Evolutionary conservation across 2,113 vertebrate species (phyloP), one percentile per base, ranked within the genome.

Genomic region (Limanda limanda): DNA sequence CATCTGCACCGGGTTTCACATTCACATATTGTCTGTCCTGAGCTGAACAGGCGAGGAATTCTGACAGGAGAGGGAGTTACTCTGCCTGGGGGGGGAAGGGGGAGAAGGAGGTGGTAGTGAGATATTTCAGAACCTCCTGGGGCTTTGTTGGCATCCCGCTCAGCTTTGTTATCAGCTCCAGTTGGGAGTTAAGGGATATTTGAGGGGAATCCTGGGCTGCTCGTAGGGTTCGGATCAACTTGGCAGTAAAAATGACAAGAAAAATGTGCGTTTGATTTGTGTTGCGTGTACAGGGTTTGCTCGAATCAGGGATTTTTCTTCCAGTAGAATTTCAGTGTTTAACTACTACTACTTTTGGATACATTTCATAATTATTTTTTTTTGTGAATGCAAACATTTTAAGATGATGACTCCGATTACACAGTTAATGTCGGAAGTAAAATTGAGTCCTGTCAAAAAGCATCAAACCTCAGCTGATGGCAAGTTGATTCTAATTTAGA

Each of bases 11-110:
- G 63, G 75, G 81, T 87, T 72, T 86, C 81, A 86, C 81, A 83
- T 89, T 88, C 81, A 70, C 75, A 89, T 79, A 93, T 89, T 86
- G 86, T 92, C 84, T 92, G 86, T 68, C 70, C 79, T 62, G 71
- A 90, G 88, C 88, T 86, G 89, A 90, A 84, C 75, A 87, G 78
- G 84, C 70, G 73, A 88, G 84, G 81, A 80, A 84, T 87, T 86
- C 67, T 81, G 76, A 81, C 77, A 81, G 74, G 81, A 78, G 81
- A 69, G 75, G 76, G 86, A 85, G 81, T 78, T 72, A 77, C 78
- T 83, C 57, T 54, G 82, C 85, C 88, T 55, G 61, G 58, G 76
- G 83, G 60, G 76, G 83, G 73, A 73, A 64, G 81, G 74, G 76
- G 83, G 60, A 74, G 83, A 68, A 71, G 68, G 81, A 71, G 66